phyloP scores from a whole-genome alignment of 2,797 vertebrate species.

The Thripadectes ignobilis region DNA sequence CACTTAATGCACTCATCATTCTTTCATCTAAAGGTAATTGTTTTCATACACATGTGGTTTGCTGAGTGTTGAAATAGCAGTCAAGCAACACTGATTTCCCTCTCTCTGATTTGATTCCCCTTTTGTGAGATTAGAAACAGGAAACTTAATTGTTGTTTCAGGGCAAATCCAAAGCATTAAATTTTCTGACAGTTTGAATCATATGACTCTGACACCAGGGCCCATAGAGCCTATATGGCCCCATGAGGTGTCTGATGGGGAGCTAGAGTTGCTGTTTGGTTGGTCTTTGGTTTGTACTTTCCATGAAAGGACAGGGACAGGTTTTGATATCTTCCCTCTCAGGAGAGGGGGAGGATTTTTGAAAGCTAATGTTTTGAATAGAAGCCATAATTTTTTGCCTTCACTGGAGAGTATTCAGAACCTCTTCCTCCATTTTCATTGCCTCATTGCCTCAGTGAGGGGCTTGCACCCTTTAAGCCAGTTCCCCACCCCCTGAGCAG shows the following conservation, averaged over 20 bases:
- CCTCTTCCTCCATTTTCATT: not conserved
- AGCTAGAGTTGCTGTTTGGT: not conserved
- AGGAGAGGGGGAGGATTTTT: not conserved
- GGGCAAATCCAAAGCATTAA: not conserved
- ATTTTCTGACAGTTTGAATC: not conserved
- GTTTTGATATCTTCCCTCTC: not conserved
- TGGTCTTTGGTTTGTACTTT: not conserved
- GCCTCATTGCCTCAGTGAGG: not conserved
- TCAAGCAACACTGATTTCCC: not conserved
- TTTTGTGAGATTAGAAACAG: not conserved
- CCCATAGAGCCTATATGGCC: not conserved
- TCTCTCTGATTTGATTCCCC: not conserved
- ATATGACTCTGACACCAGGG: accelerated
- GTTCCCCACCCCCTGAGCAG: not conserved
- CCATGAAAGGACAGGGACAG: not conserved
- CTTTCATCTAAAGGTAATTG: constrained; percentile 10
- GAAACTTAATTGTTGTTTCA: not conserved
- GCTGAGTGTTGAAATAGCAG: not conserved
- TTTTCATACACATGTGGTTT: constrained; percentile 16
- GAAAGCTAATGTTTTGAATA: not conserved
- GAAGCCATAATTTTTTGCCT: not conserved
- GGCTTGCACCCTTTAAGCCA: not conserved
- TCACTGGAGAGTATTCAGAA: not conserved
- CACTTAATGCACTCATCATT: not conserved
- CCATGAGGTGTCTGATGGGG: not conserved